Base-by-base conservation (phyloP, 2,888 invertebrate species). In the Hyposoter dolosus region DNA sequence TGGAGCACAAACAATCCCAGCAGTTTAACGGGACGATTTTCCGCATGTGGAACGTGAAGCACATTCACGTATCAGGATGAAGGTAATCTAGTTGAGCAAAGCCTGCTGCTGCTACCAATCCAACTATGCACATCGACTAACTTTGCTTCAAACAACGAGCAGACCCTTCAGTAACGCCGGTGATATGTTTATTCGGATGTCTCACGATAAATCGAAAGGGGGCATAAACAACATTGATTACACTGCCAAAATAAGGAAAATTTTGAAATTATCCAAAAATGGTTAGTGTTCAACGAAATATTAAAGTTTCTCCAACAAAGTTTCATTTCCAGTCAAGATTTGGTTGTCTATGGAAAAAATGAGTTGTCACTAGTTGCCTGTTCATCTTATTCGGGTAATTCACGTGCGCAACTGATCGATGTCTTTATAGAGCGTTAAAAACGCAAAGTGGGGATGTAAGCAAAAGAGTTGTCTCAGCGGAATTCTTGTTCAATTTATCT, bases 401-500 rank as follows among this genome's bases (percentile, higher is more conserved):
- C 40, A 1, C 76, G 65, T 75, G 75, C 28, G 78, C 40, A 76
- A 50, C 74, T 35, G 35, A 56, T 53, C 17, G 68, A 56, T 10
- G 28, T 43, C 56, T 50, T 28, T 35, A 10, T 28, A 35, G n/a
- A 40, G n/a, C 12, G 32, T 35, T 32, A 35, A 65, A 40, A 23
- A 65, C 35, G 12, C 50, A 43, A 71, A 80, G 43, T 40, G 15
- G 17, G 43, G 23, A 17, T 40, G 17, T 19, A 32, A 40, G 12
- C 15, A 50, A 6, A 43, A 40, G 63, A n/a, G n/a, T 47, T 50
- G 28, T 7, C 19, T 40, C 5, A 63, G 35, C 40, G 23, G 71
- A 82, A 68, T 65, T 50, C 76, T 81, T 81, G 80, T 84, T 81
- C 82, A 84, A 85, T 85, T 85, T 78, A 75, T 85, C 82, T 71